phyloP scores from a whole-genome alignment of 1,140 invertebrate genomes.

The Drosophila miranda region DNA sequence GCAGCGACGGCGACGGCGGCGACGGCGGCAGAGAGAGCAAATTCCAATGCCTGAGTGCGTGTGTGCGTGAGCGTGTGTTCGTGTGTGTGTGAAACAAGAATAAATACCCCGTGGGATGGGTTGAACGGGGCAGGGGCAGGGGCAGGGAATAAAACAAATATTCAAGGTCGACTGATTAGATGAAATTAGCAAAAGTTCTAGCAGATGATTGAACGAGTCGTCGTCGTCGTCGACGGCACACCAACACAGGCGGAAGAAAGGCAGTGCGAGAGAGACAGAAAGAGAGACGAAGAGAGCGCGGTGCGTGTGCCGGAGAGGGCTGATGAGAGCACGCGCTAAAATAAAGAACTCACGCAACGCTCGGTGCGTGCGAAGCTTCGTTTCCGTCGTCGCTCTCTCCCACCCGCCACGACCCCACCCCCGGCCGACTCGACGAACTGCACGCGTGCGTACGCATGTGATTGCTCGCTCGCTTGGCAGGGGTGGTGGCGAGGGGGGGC shows the following conservation, averaged over 20 bases:
- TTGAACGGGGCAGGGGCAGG: too few species aligned
- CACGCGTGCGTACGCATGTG: constrained; percentile 60
- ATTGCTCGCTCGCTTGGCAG: constrained; percentile 7
- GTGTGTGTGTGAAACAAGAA: constrained; percentile 46
- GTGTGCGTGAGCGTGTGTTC: not conserved
- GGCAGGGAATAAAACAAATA: constrained; percentile 50
- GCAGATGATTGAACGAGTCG: constrained; percentile 57
- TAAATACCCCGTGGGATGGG: constrained; percentile 45
- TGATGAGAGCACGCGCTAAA: constrained; percentile 72
- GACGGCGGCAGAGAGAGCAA: constrained; percentile 33
- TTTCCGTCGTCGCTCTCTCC: constrained; percentile 15
- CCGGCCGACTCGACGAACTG: not conserved
- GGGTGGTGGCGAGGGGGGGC: not conserved
- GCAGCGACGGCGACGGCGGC: constrained; percentile 30
- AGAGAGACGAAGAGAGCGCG: not conserved
- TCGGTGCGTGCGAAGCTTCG: constrained; percentile 55
- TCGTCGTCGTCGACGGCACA: too few species aligned
- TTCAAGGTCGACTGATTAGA: constrained; percentile 81
- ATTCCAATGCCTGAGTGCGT: constrained; percentile 39
- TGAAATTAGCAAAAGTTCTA: constrained; percentile 79
- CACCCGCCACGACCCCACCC: too few species aligned
- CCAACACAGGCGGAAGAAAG: not conserved
- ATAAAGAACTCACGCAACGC: constrained; percentile 70
- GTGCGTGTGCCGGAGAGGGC: not conserved
- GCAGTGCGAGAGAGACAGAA: not conserved